phyloP scores from a whole-genome alignment of 2,797 vertebrate species.

The Pipistrellus nathusii region DNA sequence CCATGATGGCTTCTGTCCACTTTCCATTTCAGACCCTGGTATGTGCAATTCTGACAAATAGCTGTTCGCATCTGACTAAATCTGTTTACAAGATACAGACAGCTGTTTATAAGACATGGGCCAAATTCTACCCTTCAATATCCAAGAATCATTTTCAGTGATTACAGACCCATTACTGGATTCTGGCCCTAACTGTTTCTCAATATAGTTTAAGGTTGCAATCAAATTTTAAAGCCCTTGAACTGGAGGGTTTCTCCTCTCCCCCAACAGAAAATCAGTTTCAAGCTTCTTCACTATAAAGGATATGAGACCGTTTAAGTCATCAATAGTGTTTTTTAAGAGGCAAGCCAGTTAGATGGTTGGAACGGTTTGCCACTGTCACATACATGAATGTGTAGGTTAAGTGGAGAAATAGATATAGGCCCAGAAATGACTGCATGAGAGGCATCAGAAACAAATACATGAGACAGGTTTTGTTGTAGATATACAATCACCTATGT shows the following conservation, averaged over 20 bases:
- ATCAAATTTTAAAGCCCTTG: constrained; percentile 34
- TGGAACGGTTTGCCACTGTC: not conserved
- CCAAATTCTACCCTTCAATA: constrained; percentile 61
- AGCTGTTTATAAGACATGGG: constrained; percentile 63
- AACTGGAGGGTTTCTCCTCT: not conserved
- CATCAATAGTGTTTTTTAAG: not conserved
- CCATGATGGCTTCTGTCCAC: constrained; percentile 53
- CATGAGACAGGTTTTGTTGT: not conserved
- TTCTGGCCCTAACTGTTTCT: constrained; percentile 36
- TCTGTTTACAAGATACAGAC: constrained; percentile 65
- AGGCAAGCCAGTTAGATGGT: not conserved
- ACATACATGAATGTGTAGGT: not conserved
- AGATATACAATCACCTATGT: not conserved
- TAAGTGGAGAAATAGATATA: not conserved
- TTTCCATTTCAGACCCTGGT: constrained; percentile 67
- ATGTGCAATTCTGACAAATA: constrained; percentile 52
- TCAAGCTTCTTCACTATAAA: constrained; percentile 19
- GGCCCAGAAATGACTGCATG: not conserved
- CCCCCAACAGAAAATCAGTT: not conserved
- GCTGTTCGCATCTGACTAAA: constrained; percentile 34
- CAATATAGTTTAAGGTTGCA: constrained; percentile 5
- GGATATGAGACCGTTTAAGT: not conserved
- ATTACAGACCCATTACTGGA: constrained; percentile 53
- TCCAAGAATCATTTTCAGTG: constrained; percentile 64
- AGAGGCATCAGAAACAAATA: not conserved